Conservation (phyloP, 2,113 vertebrate species). For the Hydrochoerus hydrochaeris region DNA sequence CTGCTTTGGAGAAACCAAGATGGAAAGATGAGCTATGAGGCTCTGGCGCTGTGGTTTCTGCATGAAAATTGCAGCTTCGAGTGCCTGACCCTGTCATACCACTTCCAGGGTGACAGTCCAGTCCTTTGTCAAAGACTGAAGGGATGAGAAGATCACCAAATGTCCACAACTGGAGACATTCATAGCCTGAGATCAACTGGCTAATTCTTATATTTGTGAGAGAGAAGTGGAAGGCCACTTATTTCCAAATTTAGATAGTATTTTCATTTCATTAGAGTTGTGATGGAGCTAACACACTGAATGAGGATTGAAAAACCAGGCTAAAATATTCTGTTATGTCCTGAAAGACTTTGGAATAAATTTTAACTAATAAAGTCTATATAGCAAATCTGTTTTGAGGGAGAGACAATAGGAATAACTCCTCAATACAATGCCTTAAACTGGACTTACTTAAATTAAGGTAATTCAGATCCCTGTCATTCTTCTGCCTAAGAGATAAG, state of each 20-base stretch:
- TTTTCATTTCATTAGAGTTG: not conserved
- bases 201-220: not conserved
- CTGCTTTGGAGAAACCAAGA: not conserved
- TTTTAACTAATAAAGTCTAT: not conserved
- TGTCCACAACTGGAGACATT: not conserved
- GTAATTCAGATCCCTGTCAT: not conserved
- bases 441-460: not conserved
- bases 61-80: not conserved
- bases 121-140: not conserved
- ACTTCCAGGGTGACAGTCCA: not conserved
- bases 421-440: not conserved
- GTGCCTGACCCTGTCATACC: not conserved
- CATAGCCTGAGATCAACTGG: no score
- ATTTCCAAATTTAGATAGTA: not conserved
- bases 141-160: no score
- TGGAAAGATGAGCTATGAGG: not conserved
- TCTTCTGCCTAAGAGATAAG: not conserved
- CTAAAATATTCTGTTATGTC: not conserved
- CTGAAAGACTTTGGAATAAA: not conserved
- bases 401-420: not conserved
- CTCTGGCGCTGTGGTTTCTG: not conserved
- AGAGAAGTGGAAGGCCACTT: not conserved
- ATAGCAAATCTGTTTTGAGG: not conserved
- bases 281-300: not conserved
- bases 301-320: not conserved